phyloP scores from a whole-genome alignment of 2,888 invertebrate genomes.

The Ormyrus pomaceus region DNA sequence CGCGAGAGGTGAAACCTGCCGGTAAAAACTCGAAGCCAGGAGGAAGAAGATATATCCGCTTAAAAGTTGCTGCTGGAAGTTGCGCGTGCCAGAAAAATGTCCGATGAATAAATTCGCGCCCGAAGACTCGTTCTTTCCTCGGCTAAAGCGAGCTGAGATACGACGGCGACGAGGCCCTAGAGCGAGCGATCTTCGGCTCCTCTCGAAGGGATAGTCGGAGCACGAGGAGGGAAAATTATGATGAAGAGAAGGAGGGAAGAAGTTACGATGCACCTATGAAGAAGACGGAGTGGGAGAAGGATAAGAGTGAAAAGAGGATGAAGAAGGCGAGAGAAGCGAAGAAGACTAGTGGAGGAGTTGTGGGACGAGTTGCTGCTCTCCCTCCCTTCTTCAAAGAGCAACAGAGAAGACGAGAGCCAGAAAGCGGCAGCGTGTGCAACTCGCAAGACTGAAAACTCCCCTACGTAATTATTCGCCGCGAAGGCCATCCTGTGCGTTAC shows the following conservation, averaged over 20 bases:
- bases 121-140: constrained; percentile 21
- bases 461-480: constrained; percentile 71
- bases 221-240: constrained; percentile 37
- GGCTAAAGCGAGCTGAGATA: not conserved
- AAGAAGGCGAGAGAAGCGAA: not conserved
- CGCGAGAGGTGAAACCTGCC: too few species aligned
- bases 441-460: constrained; percentile 64
- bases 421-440: constrained; percentile 10
- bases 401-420: constrained; percentile 35
- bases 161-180: constrained; percentile 14
- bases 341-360: constrained; percentile 40
- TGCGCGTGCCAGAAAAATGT: not conserved
- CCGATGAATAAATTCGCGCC: constrained; percentile 22
- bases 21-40: too few species aligned
- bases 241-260: constrained; percentile 26
- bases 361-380: constrained; percentile 36
- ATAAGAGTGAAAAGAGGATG: constrained; percentile 9
- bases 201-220: constrained; percentile 7
- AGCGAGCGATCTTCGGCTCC: not conserved
- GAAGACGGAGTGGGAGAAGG: not conserved
- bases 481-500: constrained; percentile 71
- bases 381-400: not conserved
- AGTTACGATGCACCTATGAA: constrained; percentile 22
- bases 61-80: not conserved
- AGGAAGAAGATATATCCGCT: too few species aligned